phyloP scores from a whole-genome alignment of 2,797 vertebrate species.

The Acanthurus leucopareius region DNA sequence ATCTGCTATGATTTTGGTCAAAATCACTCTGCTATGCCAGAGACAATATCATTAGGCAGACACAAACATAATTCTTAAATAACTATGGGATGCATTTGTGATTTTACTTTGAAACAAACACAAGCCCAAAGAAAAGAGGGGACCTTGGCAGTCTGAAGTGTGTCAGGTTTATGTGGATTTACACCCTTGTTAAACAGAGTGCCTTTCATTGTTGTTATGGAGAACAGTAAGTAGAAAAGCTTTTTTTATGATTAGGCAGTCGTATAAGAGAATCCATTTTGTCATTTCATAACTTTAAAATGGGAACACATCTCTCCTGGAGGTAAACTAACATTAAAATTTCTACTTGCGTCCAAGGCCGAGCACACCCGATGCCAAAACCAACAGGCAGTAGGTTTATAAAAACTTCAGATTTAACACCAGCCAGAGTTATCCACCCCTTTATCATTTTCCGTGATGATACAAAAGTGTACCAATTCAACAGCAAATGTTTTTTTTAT shows the following conservation, averaged over 20 bases:
- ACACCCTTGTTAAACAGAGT: too few species aligned
- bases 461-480: constrained; percentile 53
- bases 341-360: background rate
- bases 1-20: background rate
- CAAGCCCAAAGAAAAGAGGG: background rate
- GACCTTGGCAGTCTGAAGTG: too few species aligned
- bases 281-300: background rate
- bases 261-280: background rate
- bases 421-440: constrained; percentile 14
- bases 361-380: background rate
- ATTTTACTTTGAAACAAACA: background rate
- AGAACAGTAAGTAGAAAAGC: background rate
- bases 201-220: background rate
- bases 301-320: background rate
- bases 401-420: constrained; percentile 32
- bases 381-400: background rate
- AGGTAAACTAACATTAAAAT: background rate
- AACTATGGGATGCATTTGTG: background rate
- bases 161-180: too few species aligned
- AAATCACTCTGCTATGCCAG: background rate
- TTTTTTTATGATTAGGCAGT: background rate
- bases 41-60: background rate
- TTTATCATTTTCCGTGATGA: constrained; percentile 17
- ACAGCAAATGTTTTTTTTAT: constrained; percentile 46
- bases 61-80: background rate